These are phyloP conservation scores for Amiota mariae DNA, from an alignment of 2,888 invertebrate genomes.

Conservation along the genomic window DNA sequence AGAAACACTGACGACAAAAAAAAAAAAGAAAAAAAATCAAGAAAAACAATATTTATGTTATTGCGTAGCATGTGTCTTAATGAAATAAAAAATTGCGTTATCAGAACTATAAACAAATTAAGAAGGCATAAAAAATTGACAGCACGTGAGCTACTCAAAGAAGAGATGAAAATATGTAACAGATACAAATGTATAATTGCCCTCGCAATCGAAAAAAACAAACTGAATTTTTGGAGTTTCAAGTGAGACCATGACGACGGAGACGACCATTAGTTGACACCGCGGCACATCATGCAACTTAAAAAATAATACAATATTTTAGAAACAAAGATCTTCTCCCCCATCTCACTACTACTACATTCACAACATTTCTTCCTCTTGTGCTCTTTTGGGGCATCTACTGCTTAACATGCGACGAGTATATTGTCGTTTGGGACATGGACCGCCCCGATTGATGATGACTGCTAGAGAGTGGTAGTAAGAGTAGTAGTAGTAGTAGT, in stretches of 20 bases:
- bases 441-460: constrained; percentile 4
- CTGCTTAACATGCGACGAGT: no score
- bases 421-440: neutral
- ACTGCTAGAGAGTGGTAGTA: constrained; percentile 17
- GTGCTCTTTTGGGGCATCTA: no score
- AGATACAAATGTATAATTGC: constrained; percentile 47
- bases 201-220: neutral
- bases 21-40: no score
- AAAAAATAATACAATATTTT: constrained; percentile 63
- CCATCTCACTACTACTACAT: constrained; percentile 18
- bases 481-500: neutral
- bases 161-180: constrained; percentile 36
- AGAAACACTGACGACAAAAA: neutral
- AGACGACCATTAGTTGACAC: constrained; percentile 64
- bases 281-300: constrained; percentile 46
- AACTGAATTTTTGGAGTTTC: constrained; percentile 48
- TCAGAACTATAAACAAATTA: constrained; percentile 64
- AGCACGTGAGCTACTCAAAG: constrained; percentile 19
- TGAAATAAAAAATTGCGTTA: constrained; percentile 64
- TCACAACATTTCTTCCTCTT: neutral
- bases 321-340: constrained; percentile 52
- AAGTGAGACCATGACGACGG: constrained; percentile 49
- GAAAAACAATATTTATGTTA: neutral
- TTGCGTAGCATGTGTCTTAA: constrained; percentile 19
- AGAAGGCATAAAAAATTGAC: constrained; percentile 35